Evolutionary conservation across 1,140 invertebrate species (phyloP).

Genomic region (Anoplophora glabripennis): DNA sequence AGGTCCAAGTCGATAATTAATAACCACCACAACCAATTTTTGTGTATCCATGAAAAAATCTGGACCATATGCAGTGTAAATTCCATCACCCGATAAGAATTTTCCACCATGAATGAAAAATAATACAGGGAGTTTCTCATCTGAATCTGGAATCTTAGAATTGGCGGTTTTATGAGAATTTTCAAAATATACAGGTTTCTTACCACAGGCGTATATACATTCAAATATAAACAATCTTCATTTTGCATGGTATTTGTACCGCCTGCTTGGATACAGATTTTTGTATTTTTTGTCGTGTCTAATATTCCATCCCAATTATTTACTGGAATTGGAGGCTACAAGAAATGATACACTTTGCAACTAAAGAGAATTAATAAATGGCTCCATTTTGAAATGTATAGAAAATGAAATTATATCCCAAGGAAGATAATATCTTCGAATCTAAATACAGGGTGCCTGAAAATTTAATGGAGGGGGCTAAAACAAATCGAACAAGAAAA

Average conservation of each 20-base stretch:
- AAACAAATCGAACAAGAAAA: no score
- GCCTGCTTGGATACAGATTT: neutral
- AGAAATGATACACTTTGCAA: no score
- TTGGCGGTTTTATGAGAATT: neutral
- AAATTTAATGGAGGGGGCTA: no score
- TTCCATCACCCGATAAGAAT: slow-evolving; percentile 19
- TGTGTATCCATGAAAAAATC: slow-evolving; percentile 17
- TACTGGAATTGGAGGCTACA: no score
- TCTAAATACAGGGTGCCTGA: no score
- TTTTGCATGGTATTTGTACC: neutral
- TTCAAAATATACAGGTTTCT: no score
- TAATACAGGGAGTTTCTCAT: slow-evolving; percentile 10
- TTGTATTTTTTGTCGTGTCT: neutral
- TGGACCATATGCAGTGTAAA: slow-evolving; percentile 6
- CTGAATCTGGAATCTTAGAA: neutral
- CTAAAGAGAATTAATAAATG: no score
- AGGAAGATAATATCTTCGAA: no score
- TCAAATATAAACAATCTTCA: neutral
- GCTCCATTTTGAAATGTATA: no score
- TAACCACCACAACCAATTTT: slow-evolving; percentile 13
- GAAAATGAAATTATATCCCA: no score
- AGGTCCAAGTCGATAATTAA: slow-evolving; percentile 24
- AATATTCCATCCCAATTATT: neutral
- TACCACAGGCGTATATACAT: neutral
- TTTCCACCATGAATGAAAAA: slow-evolving; percentile 23